Evolutionary conservation across 2,113 vertebrate species (phyloP).

Genomic region (Tautogolabrus adspersus): DNA sequence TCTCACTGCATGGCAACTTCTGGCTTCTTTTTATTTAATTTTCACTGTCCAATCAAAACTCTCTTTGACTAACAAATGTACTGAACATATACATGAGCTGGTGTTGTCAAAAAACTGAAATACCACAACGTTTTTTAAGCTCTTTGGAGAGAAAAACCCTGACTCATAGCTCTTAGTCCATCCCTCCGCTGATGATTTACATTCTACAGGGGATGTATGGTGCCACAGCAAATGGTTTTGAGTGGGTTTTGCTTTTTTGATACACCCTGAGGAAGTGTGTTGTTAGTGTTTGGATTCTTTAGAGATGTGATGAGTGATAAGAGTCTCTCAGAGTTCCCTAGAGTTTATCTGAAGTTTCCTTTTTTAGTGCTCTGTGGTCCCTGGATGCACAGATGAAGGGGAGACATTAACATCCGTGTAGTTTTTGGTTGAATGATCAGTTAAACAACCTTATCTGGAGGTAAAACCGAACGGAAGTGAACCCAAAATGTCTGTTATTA

Average conservation of each 20-base stretch:
- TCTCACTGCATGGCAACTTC: constrained; percentile 43
- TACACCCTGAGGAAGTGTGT: constrained; percentile 72
- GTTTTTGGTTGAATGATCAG: not conserved
- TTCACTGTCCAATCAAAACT: constrained; percentile 39
- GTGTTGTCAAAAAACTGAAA: not conserved
- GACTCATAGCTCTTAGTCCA: not conserved
- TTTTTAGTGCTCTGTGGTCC: constrained; percentile 11
- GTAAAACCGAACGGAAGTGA: no score
- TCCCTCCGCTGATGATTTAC: not conserved
- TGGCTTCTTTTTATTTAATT: constrained; percentile 36
- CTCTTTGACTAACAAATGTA: constrained; percentile 46
- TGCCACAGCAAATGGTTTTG: not conserved
- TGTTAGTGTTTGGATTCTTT: constrained; percentile 46
- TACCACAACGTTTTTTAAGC: not conserved
- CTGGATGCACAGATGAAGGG: not conserved
- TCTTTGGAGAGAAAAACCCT: not conserved
- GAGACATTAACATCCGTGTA: not conserved
- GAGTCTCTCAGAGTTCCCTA: constrained; percentile 45
- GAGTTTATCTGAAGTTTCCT: constrained; percentile 70
- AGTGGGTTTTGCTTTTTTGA: constrained; percentile 24
- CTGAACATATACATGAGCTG: no score
- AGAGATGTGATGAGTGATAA: constrained; percentile 64
- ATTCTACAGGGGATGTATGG: constrained; percentile 35
- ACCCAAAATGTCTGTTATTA: no score
- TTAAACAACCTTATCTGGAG: no score